Conservation (phyloP, 2,797 vertebrate species). For the Xenops minutus region DNA sequence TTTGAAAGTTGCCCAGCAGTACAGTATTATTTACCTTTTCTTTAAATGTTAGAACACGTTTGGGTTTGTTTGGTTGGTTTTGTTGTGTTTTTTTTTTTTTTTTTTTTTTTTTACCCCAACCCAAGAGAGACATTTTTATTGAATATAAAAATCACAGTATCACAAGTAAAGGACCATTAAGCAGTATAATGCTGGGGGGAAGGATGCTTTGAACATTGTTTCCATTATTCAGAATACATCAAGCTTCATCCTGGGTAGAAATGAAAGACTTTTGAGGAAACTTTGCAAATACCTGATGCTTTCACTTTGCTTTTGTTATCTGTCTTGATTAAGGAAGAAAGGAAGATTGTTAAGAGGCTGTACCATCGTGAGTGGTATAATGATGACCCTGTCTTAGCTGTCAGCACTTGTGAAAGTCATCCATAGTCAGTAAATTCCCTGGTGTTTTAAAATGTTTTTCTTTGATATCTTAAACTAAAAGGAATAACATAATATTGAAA, state of each 20-base stretch:
- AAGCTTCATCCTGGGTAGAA: slow-evolving; percentile 22
- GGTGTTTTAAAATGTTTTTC: not conserved
- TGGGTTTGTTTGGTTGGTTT: too few species aligned
- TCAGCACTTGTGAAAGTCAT: not conserved
- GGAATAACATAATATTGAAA: not conserved
- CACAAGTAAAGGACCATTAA: slow-evolving; percentile 28
- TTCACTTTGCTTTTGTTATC: slow-evolving; percentile 18
- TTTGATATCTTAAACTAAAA: slow-evolving; percentile 11
- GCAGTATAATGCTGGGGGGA: not conserved
- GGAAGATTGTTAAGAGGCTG: not conserved
- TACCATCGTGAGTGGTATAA: not conserved
- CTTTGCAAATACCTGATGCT: slow-evolving; percentile 19
- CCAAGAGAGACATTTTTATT: slow-evolving; percentile 18
- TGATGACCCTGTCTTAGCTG: not conserved
- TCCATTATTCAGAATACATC: slow-evolving; percentile 14
- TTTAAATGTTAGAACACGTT: slow-evolving; percentile 40
- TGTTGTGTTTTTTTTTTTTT: not conserved
- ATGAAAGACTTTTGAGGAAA: slow-evolving; percentile 24
- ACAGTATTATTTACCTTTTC: slow-evolving; percentile 56
- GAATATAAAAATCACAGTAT: not conserved
- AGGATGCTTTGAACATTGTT: slow-evolving; percentile 51
- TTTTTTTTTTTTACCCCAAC: not conserved
- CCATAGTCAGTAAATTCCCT: not conserved
- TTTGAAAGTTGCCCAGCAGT: slow-evolving; percentile 56
- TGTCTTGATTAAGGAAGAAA: slow-evolving; percentile 26